These are phyloP conservation scores for Protobothrops mucrosquamatus DNA, from an alignment of 2,113 vertebrate genomes.

Conservation along the genomic window DNA sequence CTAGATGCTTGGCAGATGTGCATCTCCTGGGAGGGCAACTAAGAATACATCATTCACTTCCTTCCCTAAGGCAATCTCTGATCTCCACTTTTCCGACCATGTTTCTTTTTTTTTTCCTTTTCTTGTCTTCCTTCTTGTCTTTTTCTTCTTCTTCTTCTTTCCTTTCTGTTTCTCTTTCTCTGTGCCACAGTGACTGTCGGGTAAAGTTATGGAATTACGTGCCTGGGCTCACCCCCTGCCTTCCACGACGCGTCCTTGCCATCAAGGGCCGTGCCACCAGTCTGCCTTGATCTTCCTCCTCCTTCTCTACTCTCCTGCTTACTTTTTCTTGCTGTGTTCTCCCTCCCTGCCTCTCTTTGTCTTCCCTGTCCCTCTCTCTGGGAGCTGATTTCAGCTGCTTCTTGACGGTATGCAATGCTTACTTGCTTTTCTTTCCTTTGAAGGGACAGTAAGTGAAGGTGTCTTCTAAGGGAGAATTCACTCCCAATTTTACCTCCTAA, in stretches of 20 bases:
- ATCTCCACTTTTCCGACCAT: constrained; percentile 57
- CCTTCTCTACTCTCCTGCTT: constrained; percentile 55
- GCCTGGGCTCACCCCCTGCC: constrained; percentile 96
- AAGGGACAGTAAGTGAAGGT: constrained; percentile 27
- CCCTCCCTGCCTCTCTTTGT: constrained; percentile 54
- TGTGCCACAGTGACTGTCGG: constrained; percentile 89
- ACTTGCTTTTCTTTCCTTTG: constrained; percentile 49
- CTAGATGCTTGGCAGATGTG: background rate
- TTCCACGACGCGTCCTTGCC: constrained; percentile 96
- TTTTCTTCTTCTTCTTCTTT: constrained; percentile 49
- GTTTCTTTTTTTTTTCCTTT: constrained; percentile 43
- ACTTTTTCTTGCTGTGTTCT: constrained; percentile 49
- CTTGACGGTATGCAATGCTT: constrained; percentile 75
- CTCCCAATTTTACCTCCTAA: background rate
- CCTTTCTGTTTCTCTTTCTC: constrained; percentile 46
- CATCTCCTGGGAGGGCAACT: background rate
- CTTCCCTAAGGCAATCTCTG: constrained; percentile 57
- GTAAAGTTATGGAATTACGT: constrained; percentile 99
- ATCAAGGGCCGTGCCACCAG: constrained; percentile 98
- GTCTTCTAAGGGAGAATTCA: constrained; percentile 13
- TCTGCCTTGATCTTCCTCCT: constrained; percentile 84
- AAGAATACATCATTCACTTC: constrained; percentile 20
- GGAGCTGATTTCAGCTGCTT: constrained; percentile 73
- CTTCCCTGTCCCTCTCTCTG: constrained; percentile 59
- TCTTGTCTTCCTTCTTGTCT: constrained; percentile 44